Percentiles rank a stretch among this genome's conserved stretches.
Conservation (phyloP, 2,888 invertebrate species). For the Sussaba pulchella region DNA sequence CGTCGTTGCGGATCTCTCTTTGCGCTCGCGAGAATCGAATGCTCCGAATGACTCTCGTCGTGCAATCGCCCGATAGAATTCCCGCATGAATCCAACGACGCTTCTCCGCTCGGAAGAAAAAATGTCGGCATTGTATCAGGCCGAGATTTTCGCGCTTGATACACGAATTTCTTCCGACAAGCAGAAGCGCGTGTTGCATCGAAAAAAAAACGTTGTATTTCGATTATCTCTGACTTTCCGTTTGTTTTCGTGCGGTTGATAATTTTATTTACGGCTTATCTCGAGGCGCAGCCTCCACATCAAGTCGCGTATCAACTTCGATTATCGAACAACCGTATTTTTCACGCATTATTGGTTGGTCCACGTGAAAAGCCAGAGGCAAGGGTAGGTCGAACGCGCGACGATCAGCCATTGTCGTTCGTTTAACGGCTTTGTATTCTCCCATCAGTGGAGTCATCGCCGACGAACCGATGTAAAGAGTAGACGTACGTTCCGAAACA, state of each 20-base stretch:
- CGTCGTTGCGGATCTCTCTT: constrained; percentile 42
- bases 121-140: constrained; percentile 38
- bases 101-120: neutral
- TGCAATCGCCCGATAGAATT: constrained; percentile 31
- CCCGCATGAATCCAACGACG: constrained; percentile 2
- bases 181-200: too few relatives aligned
- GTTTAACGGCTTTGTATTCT: constrained; percentile 4
- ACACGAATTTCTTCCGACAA: neutral
- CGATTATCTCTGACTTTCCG: neutral
- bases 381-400: neutral
- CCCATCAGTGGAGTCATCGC: neutral
- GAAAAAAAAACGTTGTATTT: neutral
- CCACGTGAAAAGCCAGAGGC: too few relatives aligned
- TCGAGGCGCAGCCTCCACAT: too few relatives aligned
- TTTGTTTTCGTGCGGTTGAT: too few relatives aligned
- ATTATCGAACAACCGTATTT: too few relatives aligned
- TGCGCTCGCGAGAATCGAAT: constrained; percentile 34
- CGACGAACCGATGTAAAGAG: neutral
- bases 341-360: too few relatives aligned
- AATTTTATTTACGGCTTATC: too few relatives aligned
- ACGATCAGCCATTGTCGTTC: neutral
- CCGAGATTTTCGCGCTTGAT: constrained; percentile 17
- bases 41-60: constrained; percentile 31
- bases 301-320: too few relatives aligned
- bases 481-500: constrained; percentile 29